Evolutionary conservation across 2,113 vertebrate genomes (phyloP), one percentile per base, ranked within the genome.

Genomic region (Sceloporus tristichus): DNA sequence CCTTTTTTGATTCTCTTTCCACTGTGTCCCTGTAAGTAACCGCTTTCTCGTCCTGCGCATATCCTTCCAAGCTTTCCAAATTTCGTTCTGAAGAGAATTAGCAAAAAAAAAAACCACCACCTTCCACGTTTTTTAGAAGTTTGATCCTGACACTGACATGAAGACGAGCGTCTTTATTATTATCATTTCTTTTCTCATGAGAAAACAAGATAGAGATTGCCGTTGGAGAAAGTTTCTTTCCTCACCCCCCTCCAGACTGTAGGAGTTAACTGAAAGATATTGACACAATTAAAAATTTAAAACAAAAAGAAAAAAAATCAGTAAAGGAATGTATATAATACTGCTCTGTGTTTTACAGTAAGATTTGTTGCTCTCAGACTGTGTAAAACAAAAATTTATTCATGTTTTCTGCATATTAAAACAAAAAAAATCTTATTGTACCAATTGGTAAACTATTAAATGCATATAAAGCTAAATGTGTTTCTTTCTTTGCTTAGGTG

Each of bases 381-480:
- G 97, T 97, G 97, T 97, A 97, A 98, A 98, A 98, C 97, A 97
- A 97, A 48, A 97, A 98, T 97, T 96, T 98, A 97, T 98, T 97
- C 97, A 97, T 98, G 97, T 97, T 98, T 98, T 98, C 97, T 97
- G 97, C 97, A 97, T 97, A 97, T 98, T 98, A 97, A 98, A 97
- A 96, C 87, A 88, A 80, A 62, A 97, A 97, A 97, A 97, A 97
- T 97, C 97, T 97, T 98, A 97, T 97, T 97, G 97, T 98, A 97
- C 97, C 97, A 97, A 97, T 97, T 97, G 97, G 97, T 97, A 97
- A 97, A 97, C 97, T 97, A 98, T 98, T 98, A 97, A 98, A 98
- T 97, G 97, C 97, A 97, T 97, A 97, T 97, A 97, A 98, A 98
- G 97, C 96, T 96, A 96, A 96, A 94, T 80, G 94, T 96, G 83